These are phyloP conservation scores for Phortica variegata DNA, from an alignment of 1,140 invertebrate species.

Conservation along the genomic window DNA sequence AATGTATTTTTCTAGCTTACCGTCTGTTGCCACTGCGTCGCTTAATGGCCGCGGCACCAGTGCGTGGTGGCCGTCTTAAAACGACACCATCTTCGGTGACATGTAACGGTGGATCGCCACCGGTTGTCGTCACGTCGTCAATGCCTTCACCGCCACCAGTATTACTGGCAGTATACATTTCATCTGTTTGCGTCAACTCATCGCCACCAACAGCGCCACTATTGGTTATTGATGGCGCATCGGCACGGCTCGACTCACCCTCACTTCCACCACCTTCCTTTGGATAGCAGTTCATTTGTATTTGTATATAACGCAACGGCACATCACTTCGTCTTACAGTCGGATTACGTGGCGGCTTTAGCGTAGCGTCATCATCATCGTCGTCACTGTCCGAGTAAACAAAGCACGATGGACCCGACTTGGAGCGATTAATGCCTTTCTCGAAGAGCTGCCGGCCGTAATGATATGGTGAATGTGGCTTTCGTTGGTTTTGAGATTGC, in stretches of 20 bases:
- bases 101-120: conserved; percentile 43
- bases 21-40: conserved; percentile 68
- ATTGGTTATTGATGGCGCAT: conserved; percentile 42
- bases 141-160: conserved; percentile 3
- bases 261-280: conserved; percentile 35
- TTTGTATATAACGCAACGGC: conserved; percentile 44
- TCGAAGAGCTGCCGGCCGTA: conserved; percentile 49
- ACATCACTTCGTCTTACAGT: conserved; percentile 48
- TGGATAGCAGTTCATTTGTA: conserved; percentile 56
- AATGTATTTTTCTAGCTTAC: conserved; percentile 40
- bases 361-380: conserved; percentile 37
- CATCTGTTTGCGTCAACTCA: conserved; percentile 48
- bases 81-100: conserved; percentile 53
- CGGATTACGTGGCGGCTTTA: conserved; percentile 30
- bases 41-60: conserved; percentile 70
- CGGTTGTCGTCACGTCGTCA: conserved; percentile 31
- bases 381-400: conserved; percentile 56
- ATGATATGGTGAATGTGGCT: conserved; percentile 25
- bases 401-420: conserved; percentile 70
- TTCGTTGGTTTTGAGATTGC: conserved; percentile 20
- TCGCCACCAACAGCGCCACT: conserved; percentile 48
- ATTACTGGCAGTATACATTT: conserved; percentile 36
- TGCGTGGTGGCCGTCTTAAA: conserved; percentile 56
- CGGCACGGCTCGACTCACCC: conserved; percentile 44
- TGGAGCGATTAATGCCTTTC: conserved; percentile 64